A percentile compares a stretch with the other conserved stretches of the same genome.
These are phyloP conservation scores for Drosophila helvetica DNA, from an alignment of 2,888 invertebrate genomes.

Conservation along the genomic window DNA sequence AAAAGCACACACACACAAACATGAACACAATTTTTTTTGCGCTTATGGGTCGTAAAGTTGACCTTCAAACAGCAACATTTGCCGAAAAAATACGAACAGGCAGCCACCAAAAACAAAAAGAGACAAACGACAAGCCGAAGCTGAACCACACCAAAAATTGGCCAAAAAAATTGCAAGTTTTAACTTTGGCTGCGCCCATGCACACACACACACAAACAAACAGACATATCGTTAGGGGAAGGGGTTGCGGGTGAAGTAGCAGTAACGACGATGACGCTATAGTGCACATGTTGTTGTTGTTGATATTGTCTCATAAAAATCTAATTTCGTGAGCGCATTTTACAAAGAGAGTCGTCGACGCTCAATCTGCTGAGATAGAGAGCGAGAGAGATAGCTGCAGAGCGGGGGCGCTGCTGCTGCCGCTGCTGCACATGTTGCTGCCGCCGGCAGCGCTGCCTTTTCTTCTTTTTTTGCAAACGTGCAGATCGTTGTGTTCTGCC, in stretches of 20 bases:
- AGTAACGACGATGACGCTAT: slow-evolving; percentile 67
- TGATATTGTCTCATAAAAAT: slow-evolving; percentile 74
- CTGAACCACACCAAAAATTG: slow-evolving; percentile 62
- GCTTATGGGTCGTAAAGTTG: slow-evolving; percentile 84
- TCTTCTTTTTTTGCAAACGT: slow-evolving; percentile 51
- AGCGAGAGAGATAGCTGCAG: slow-evolving; percentile 11
- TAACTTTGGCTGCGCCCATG: slow-evolving; percentile 68
- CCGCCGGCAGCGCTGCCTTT: slow-evolving; percentile 11
- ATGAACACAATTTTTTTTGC: slow-evolving; percentile 49
- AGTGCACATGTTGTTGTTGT: slow-evolving; percentile 53
- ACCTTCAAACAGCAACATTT: slow-evolving; percentile 83
- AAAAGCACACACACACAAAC: slow-evolving; percentile 54
- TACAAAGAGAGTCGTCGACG: slow-evolving; percentile 52
- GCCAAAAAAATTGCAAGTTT: slow-evolving; percentile 75
- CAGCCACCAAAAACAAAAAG: slow-evolving; percentile 43
- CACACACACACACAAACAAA: slow-evolving; percentile 16
- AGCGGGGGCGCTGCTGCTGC: slow-evolving; percentile 28
- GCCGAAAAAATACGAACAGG: slow-evolving; percentile 74
- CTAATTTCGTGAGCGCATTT: slow-evolving; percentile 75
- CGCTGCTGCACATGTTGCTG: slow-evolving; percentile 13
- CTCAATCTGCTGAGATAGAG: slow-evolving; percentile 1
- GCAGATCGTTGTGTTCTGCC: slow-evolving; percentile 27
- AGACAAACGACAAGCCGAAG: slow-evolving; percentile 44
- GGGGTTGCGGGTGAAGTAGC: slow-evolving; percentile 13
- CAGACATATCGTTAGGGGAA: neutral